Percentiles rank a stretch among this genome's conserved stretches.
Evolutionary conservation across 1,140 invertebrate species (phyloP).

Genomic region (Hylaeus volcanicus): DNA sequence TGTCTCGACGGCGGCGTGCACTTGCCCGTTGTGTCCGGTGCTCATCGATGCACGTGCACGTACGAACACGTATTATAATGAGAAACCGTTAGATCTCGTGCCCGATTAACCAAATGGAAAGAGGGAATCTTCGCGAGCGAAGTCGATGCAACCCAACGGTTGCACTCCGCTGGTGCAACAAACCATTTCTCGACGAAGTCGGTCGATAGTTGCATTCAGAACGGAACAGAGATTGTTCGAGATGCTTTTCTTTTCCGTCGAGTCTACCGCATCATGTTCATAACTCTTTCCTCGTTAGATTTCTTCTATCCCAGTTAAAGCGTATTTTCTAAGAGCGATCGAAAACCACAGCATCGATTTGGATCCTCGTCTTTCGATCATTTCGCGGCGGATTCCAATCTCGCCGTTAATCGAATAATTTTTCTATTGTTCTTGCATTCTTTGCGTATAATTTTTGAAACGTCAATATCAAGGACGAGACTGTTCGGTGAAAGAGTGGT

Average conservation of each 20-base stretch:
- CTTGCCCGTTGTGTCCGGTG: not conserved
- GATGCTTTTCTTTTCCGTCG: conserved; percentile 23
- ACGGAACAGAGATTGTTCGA: conserved; percentile 59
- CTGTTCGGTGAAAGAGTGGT: too few species aligned
- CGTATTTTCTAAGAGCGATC: not conserved
- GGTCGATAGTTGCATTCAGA: conserved; percentile 54
- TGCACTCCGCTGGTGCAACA: conserved; percentile 31
- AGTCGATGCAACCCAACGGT: conserved; percentile 34
- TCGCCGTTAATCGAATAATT: too few species aligned
- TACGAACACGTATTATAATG: conserved; percentile 12
- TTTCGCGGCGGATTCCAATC: too few species aligned
- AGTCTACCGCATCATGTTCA: not conserved
- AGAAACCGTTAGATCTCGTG: conserved; percentile 56
- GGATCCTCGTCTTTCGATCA: not conserved
- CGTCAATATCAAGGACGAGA: too few species aligned
- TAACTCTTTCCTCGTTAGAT: not conserved
- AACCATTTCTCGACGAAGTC: conserved; percentile 29
- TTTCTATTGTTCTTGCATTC: too few species aligned
- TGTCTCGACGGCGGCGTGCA: not conserved
- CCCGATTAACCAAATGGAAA: conserved; percentile 50
- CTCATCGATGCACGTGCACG: not conserved
- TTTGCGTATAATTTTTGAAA: too few species aligned
- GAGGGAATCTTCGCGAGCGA: conserved; percentile 45
- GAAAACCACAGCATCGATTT: not conserved
- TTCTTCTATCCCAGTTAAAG: not conserved